A percentile compares a stretch with the other conserved stretches of the same genome.
Evolutionary conservation across 2,113 vertebrate genomes (phyloP).

Genomic region (Panurus biarmicus): DNA sequence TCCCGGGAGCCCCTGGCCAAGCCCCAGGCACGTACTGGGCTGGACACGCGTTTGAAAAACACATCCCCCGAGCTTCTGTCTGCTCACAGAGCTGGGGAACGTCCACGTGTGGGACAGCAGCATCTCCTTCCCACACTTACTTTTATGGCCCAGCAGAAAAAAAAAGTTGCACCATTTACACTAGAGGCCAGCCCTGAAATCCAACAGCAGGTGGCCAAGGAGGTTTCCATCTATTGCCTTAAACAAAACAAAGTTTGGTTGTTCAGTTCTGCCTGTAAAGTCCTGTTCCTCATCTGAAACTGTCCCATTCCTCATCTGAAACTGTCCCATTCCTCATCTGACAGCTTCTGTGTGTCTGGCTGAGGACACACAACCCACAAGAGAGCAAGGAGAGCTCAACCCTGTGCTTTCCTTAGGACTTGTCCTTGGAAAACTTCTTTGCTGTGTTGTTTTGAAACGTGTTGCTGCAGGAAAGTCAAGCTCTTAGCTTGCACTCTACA

Average conservation of each 20-base stretch:
- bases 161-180: not conserved
- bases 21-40: not conserved
- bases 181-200: not conserved
- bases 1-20: not conserved
- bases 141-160: not conserved
- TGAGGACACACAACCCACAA: not conserved
- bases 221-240: not conserved
- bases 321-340: not conserved
- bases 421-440: not conserved
- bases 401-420: not conserved
- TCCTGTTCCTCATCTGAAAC: not conserved
- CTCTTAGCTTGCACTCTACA: not conserved
- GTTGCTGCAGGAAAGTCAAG: not conserved
- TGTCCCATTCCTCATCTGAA: not conserved
- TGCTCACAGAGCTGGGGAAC: not conserved
- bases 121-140: no score
- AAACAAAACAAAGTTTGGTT: not conserved
- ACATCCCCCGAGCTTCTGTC: not conserved
- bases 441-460: not conserved
- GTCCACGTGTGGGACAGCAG: not conserved
- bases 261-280: not conserved
- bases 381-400: not conserved
- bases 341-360: not conserved
- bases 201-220: accelerated
- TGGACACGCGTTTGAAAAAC: accelerated